A percentile compares a stretch with the other conserved stretches of the same genome.
phyloP scores from a whole-genome alignment of 2,888 invertebrate species.

The Drosophila diplacantha region DNA sequence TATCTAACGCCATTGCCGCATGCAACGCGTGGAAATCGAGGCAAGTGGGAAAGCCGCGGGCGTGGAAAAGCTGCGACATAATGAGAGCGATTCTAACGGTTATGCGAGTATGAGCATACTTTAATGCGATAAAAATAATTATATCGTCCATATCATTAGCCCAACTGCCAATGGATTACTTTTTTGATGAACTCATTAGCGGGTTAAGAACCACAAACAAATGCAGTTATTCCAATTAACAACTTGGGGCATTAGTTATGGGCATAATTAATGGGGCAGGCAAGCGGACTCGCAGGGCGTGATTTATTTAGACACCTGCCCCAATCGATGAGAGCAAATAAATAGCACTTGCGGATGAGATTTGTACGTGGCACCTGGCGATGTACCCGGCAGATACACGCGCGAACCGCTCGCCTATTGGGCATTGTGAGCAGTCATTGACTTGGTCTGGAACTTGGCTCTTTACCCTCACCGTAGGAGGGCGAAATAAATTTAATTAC shows the following conservation, averaged over 20 bases:
- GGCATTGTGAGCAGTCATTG: constrained; percentile 50
- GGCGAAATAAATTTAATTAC: constrained; percentile 54
- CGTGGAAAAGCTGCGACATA: constrained; percentile 11
- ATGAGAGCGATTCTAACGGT: constrained; percentile 37
- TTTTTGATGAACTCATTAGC: constrained; percentile 5
- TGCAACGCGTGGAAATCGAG: constrained; percentile 56
- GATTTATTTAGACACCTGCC: constrained; percentile 28
- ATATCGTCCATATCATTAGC: constrained; percentile 8
- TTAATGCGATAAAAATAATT: constrained; percentile 20
- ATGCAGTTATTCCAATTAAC: constrained; percentile 17
- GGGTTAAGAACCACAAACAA: constrained; percentile 19
- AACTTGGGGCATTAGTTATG: constrained; percentile 21
- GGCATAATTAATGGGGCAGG: constrained; percentile 26
- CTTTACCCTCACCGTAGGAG: constrained; percentile 41
- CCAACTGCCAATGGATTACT: neutral
- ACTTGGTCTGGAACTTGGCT: constrained; percentile 35
- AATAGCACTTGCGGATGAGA: constrained; percentile 2
- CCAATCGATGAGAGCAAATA: constrained; percentile 7
- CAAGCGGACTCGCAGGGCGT: neutral
- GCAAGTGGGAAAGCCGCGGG: constrained; percentile 32
- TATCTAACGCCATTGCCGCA: constrained; percentile 43
- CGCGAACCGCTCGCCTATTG: constrained; percentile 1
- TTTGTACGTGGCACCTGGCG: constrained; percentile 2
- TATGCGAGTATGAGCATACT: constrained; percentile 3
- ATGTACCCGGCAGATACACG: constrained; percentile 8